These are phyloP conservation scores for Leucania comma DNA, from an alignment of 2,888 invertebrate species.

Conservation along the genomic window DNA sequence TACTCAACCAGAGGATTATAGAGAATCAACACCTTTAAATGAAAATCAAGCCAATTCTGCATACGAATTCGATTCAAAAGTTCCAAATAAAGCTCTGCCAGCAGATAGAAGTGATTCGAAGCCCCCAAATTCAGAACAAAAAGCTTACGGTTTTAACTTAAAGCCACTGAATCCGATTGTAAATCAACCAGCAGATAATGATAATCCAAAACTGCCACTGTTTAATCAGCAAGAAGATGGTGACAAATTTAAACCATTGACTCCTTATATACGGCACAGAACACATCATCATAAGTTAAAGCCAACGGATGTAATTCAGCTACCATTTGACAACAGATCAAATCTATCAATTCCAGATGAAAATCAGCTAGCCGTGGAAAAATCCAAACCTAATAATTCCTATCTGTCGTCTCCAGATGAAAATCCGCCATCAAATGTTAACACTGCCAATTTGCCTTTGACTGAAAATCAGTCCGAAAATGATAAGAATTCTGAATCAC, in stretches of 20 bases:
- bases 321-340: neutral
- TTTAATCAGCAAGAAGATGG: neutral
- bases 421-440: neutral
- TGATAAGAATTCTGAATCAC: neutral
- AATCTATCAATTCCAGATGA: neutral
- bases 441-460: too few relatives aligned
- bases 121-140: neutral
- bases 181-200: neutral
- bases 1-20: neutral
- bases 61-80: neutral
- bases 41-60: neutral
- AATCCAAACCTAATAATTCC: too few relatives aligned
- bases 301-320: neutral
- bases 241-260: neutral
- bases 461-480: neutral
- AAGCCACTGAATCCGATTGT: neutral
- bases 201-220: neutral
- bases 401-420: too few relatives aligned
- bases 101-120: neutral
- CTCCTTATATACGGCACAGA: neutral
- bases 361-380: too few relatives aligned
- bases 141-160: neutral
- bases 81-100: neutral
- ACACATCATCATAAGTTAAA: neutral
- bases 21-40: neutral